phyloP scores from a whole-genome alignment of 2,888 invertebrate species.

The Mantis religiosa region DNA sequence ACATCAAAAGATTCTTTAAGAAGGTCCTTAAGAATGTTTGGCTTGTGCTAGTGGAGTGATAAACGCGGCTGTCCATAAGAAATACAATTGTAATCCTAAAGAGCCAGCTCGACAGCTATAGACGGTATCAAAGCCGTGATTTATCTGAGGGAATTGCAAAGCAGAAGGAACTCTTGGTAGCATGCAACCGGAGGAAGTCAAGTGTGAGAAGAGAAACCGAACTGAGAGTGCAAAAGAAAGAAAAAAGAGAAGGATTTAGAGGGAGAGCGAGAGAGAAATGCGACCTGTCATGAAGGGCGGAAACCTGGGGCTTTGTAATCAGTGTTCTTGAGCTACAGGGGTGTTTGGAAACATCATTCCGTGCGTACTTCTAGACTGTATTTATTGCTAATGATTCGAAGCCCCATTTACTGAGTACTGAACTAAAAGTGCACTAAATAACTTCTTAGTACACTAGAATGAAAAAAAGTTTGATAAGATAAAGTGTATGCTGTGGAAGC shows the following conservation, averaged over 20 bases:
- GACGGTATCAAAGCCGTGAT: background rate
- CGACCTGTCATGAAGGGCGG: background rate
- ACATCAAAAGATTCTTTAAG: too few relatives aligned
- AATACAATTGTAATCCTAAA: too few relatives aligned
- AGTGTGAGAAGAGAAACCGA: background rate
- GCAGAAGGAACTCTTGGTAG: background rate
- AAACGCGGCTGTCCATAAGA: background rate
- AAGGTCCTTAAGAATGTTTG: background rate
- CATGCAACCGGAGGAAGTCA: background rate
- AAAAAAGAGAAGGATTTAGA: background rate
- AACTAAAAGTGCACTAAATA: too few relatives aligned
- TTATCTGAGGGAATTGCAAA: background rate
- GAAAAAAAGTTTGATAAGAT: too few relatives aligned
- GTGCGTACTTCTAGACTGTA: too few relatives aligned
- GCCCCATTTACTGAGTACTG: too few relatives aligned
- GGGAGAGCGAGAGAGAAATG: background rate
- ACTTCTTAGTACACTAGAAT: too few relatives aligned
- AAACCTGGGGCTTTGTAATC: background rate
- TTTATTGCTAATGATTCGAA: too few relatives aligned
- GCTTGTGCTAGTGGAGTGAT: background rate
- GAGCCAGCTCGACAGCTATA: background rate
- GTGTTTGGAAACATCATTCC: background rate
- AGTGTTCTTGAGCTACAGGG: background rate
- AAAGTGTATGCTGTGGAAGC: too few relatives aligned
- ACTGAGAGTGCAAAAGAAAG: background rate